phyloP scores from a whole-genome alignment of 92 coral and sea anemone species.

The Epizoanthus scotinus region DNA sequence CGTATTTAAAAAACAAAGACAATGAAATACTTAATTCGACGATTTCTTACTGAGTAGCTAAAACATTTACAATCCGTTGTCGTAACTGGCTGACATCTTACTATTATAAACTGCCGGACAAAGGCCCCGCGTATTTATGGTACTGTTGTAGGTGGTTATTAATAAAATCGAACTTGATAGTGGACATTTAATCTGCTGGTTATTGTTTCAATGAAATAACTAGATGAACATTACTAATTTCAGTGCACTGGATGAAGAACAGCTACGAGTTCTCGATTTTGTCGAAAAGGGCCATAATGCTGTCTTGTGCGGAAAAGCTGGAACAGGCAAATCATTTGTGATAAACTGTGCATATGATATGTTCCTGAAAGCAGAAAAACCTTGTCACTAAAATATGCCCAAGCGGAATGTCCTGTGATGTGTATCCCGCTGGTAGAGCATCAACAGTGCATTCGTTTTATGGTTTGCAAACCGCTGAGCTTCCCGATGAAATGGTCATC shows the following conservation, averaged over 20 bases:
- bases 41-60: too few relatives aligned
- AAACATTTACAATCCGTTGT: too few relatives aligned
- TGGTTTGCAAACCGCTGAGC: constrained; percentile 30
- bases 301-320: constrained; percentile 7
- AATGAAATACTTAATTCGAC: too few relatives aligned
- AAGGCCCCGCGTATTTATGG: too few relatives aligned
- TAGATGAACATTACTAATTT: too few relatives aligned
- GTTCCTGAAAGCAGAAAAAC: neutral
- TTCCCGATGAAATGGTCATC: constrained; percentile 12
- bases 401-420: constrained; percentile 28
- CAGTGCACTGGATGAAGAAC: neutral
- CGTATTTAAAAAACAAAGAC: too few relatives aligned
- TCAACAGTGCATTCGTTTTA: constrained; percentile 34
- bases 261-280: neutral
- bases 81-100: too few relatives aligned
- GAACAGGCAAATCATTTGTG: constrained; percentile 14
- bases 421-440: constrained; percentile 7
- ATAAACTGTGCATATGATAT: neutral
- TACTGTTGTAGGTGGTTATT: too few relatives aligned
- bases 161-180: too few relatives aligned
- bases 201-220: too few relatives aligned
- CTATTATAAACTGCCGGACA: too few relatives aligned
- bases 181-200: too few relatives aligned
- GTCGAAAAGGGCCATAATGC: constrained; percentile 3
- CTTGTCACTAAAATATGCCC: neutral